These are phyloP conservation scores for Buceros bicornis DNA, from an alignment of 2,797 vertebrate species.

Conservation along the genomic window DNA sequence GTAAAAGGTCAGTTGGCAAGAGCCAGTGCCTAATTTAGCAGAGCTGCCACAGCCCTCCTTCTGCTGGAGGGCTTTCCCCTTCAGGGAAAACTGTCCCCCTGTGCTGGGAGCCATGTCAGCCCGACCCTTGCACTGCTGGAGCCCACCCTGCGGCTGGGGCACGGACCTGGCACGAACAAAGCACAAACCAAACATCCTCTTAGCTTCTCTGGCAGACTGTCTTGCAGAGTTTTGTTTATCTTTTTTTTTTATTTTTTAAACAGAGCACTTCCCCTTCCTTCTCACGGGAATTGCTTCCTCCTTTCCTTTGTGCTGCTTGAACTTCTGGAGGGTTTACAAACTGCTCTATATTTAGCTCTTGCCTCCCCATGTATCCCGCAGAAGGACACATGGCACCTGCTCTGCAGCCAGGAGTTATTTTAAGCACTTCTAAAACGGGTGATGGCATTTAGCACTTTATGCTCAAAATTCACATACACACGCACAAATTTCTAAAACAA, in stretches of 20 bases:
- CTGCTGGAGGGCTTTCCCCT: background rate
- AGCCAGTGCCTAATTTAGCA: background rate
- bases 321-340: constrained; percentile 32
- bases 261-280: background rate
- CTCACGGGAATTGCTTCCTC: background rate
- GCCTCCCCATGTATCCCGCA: constrained; percentile 74
- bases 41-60: background rate
- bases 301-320: constrained; percentile 9
- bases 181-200: background rate
- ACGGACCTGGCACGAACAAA: background rate
- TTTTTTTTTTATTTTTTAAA: background rate
- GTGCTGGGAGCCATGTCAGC: background rate
- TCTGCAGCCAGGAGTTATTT: constrained; percentile 91
- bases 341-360: constrained; percentile 78
- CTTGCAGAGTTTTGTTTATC: background rate
- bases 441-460: constrained; percentile 81
- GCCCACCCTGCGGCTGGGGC: background rate
- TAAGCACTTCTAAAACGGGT: constrained; percentile 89
- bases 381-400: constrained; percentile 91
- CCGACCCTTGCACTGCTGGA: fast-evolving
- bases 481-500: constrained; percentile 8
- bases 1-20: background rate
- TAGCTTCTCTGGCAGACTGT: background rate
- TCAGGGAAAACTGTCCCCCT: background rate
- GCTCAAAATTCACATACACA: constrained; percentile 34